Evolutionary conservation across 2,888 invertebrate species (phyloP).

Genomic region (Lymantria monacha): DNA sequence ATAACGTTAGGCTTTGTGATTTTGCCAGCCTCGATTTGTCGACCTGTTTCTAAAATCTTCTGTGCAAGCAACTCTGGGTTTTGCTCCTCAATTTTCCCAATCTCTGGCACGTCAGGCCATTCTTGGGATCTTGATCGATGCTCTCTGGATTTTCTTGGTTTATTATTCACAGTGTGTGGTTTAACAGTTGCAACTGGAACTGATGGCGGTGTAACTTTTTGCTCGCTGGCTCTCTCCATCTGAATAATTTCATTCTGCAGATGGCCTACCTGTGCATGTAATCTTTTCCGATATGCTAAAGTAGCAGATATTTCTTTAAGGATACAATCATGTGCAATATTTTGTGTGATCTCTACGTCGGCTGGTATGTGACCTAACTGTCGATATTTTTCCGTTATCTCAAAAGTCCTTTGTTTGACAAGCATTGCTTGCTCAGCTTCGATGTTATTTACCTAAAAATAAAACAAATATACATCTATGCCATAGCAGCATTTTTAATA

Average conservation of each 20-base stretch:
- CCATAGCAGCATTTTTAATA: not conserved
- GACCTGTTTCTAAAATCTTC: slow-evolving; percentile 93
- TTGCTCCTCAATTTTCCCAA: slow-evolving; percentile 95
- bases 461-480: not conserved
- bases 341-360: slow-evolving; percentile 84
- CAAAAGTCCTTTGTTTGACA: slow-evolving; percentile 87
- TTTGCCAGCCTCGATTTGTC: slow-evolving; percentile 94
- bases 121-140: slow-evolving; percentile 92
- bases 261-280: slow-evolving; percentile 90
- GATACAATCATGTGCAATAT: slow-evolving; percentile 90
- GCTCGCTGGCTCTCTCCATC: slow-evolving; percentile 87
- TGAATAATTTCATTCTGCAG: slow-evolving; percentile 90
- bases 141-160: slow-evolving; percentile 83
- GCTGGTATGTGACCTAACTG: slow-evolving; percentile 79
- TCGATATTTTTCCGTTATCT: slow-evolving; percentile 87
- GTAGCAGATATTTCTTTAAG: slow-evolving; percentile 93
- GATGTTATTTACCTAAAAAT: slow-evolving; percentile 81
- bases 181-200: slow-evolving; percentile 72
- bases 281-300: slow-evolving; percentile 90
- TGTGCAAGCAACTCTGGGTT: slow-evolving; percentile 95
- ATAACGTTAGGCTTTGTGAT: slow-evolving; percentile 70
- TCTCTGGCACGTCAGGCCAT: slow-evolving; percentile 95
- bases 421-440: slow-evolving; percentile 90
- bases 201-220: slow-evolving; percentile 61
- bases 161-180: slow-evolving; percentile 64